Conservation (phyloP, 2,113 vertebrate genomes). For the Vombatus ursinus region DNA sequence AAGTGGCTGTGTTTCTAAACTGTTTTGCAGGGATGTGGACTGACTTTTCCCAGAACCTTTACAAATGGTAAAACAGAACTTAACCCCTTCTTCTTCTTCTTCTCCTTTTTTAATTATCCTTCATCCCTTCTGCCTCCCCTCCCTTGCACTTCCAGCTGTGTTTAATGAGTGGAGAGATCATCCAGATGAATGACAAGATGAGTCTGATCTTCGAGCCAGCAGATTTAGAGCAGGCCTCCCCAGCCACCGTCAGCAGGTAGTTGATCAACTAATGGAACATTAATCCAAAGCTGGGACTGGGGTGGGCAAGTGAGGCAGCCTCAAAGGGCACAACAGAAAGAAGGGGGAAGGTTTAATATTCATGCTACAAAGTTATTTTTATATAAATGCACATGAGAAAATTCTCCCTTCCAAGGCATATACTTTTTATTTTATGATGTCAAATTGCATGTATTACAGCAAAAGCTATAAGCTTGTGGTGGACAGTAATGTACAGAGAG, state of each 20-base stretch:
- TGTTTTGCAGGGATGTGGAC: background rate
- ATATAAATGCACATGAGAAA: background rate
- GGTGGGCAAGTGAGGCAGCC: background rate
- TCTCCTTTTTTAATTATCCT: background rate
- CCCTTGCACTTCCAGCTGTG: slow-evolving; percentile 87
- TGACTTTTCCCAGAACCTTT: background rate
- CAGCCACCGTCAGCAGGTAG: slow-evolving; percentile 96
- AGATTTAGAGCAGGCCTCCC: slow-evolving; percentile 94
- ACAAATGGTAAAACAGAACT: background rate
- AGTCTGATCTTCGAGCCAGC: slow-evolving; percentile 95
- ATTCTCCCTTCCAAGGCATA: background rate
- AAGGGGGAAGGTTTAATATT: background rate
- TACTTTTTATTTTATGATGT: background rate
- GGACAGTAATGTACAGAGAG: background rate
- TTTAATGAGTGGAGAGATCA: slow-evolving; percentile 97
- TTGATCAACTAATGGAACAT: background rate
- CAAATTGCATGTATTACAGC: background rate
- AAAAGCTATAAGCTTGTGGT: background rate
- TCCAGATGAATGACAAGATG: slow-evolving; percentile 96
- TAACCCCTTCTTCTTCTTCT: background rate
- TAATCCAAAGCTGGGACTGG: background rate
- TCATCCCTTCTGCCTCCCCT: background rate
- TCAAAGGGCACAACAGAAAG: background rate
- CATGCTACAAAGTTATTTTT: background rate
- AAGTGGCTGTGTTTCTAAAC: background rate